Evolutionary conservation across 2,113 vertebrate species (phyloP).

Genomic region (Stictonetta naevosa): DNA sequence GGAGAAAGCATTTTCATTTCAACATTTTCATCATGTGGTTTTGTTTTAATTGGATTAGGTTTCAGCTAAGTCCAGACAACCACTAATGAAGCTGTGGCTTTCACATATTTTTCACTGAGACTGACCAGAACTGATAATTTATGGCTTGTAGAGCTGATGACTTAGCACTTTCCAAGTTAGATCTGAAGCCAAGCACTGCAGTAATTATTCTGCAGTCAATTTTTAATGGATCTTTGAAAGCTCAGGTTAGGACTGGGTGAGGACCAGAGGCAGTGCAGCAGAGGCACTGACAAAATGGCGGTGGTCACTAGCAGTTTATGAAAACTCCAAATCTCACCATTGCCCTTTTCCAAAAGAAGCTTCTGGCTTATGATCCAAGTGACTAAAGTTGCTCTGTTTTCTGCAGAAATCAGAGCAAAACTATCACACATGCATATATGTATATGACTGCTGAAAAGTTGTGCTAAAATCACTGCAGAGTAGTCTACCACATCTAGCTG

Average conservation of each 20-base stretch:
- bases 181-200: constrained; percentile 3
- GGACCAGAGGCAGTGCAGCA: not conserved
- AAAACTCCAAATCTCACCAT: not conserved
- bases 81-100: constrained; percentile 17
- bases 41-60: not conserved
- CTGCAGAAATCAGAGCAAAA: not conserved
- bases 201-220: constrained; percentile 28
- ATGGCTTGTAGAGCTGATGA: constrained; percentile 13
- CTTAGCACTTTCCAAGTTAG: not conserved
- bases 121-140: constrained; percentile 28
- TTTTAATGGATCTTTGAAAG: not conserved
- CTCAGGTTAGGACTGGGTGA: not conserved
- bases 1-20: not conserved
- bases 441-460: not conserved
- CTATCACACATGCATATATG: accelerated
- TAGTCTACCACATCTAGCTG: not conserved
- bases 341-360: not conserved
- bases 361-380: not conserved
- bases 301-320: not conserved
- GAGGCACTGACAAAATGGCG: not conserved
- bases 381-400: not conserved
- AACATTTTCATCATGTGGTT: not conserved
- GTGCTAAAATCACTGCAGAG: not conserved
- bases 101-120: not conserved
- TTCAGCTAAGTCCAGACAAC: not conserved